Evolutionary conservation across 2,113 vertebrate genomes (phyloP), one percentile per base, ranked within the genome.

Genomic region (Scatophagus argus): DNA sequence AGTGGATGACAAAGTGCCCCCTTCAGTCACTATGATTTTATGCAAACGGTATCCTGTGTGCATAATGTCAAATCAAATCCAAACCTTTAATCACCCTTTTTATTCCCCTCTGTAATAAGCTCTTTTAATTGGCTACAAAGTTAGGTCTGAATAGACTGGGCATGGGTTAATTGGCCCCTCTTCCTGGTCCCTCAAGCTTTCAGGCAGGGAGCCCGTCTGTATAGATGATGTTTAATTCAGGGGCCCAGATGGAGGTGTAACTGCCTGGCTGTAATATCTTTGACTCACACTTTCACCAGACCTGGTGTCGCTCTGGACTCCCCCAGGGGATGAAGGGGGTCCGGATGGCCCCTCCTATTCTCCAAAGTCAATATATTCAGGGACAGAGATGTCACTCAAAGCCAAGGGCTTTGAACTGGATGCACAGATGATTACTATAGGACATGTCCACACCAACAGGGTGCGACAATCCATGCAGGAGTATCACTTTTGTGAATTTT

Each of bases 201-300:
- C 74, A 52, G 79, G 82, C 87, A 81, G 69, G 80, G 79, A 79
- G 83, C 82, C 87, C 61, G 75, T 88, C 88, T 91, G 86, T 83
- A 71, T 21, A 63, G 76, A 76, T 91, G 68, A 93, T 91, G 87
- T 87, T 93, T 91, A 88, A 89, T 92, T 92, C 88, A 87, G 51
- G 54, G 77, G 72, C 79, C 71, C 91, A 92, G 91, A 94, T 92
- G 91, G 91, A 89, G 81, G 83, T 29, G 8, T 74, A 86, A 80
- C 87, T 73, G 82, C 70, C 83, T 70, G 77, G 61, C 86, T 89
- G 81, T 82, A 71, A 88, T 66, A 85, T 83, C 79, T 69, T 83
- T 64, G 83, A 91, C 73, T 79, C 83, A 64, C 74, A 77, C 84
- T 82, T 75, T 73, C 39, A 66, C 46, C 87, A 89, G 85, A 86